Evolutionary conservation across 2,888 invertebrate species (phyloP), one percentile per base, ranked within the genome.

Genomic region (Sinhomidia bicolor): DNA sequence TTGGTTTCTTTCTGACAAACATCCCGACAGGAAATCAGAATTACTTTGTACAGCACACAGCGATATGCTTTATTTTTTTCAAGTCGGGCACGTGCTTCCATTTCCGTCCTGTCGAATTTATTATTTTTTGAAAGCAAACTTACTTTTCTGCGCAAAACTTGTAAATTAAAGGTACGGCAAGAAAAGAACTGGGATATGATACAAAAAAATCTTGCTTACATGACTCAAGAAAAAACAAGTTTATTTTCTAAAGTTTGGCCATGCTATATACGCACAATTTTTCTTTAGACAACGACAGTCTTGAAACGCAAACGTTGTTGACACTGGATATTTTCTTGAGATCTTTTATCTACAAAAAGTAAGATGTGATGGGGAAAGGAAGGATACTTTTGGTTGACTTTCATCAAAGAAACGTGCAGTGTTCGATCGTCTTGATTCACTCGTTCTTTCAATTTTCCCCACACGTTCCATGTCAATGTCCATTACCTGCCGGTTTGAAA

Each of bases 21-120:
- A 14, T n/a, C 60, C 6, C 14, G 29, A 36, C 9, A 36, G 26
- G 36, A 65, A 71, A 71, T 71, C 71, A 71, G 44, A 71, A 71
- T 71, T 44, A 71, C 71, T 71, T 71, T 71, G 71, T 71, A 41
- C 71, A 71, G n/a, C n/a, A 41, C 44, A 71, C 71, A 36, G 5
- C 14, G 57, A 79, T 36, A 81, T 65, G 47, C 44, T 44, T 65
- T 81, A 23, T 44, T 81, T 62, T 44, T 10, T 20, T 7, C 65
- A 17, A 36, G 51, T 29, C 32, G 0, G 51, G 20, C 71, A 44
- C 41, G 71, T 71, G 71, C 44, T 44, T 71, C 41, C 71, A 71
- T 36, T 78, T 78, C 78, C 78, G 54, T 78, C 78, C 78, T 54
- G 78, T 32, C 51, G n/a, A 51, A 78, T 32, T 44, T 41, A 44